Evolutionary conservation across 2,113 vertebrate genomes (phyloP).

Genomic region (Sylvia atricapilla): DNA sequence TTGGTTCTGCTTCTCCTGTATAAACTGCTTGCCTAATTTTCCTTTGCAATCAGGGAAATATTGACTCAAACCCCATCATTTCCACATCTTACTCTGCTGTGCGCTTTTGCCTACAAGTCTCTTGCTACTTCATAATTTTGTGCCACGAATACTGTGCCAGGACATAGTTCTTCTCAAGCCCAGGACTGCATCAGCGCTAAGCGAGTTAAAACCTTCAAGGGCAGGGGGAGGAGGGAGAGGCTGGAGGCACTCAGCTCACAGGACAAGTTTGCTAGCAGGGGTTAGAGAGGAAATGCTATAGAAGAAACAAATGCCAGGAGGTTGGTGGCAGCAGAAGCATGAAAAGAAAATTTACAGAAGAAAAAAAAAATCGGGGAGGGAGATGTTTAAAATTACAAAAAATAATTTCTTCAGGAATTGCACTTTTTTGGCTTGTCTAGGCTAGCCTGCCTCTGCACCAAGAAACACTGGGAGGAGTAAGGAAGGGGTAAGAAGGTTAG

Average conservation of each 20-base stretch:
- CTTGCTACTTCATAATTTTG: neutral
- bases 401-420: neutral
- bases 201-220: neutral
- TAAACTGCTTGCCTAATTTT: conserved; percentile 81
- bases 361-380: neutral
- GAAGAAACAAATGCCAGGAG: neutral
- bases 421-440: neutral
- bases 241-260: neutral
- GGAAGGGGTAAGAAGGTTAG: neutral
- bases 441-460: neutral
- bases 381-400: neutral
- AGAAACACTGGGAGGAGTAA: neutral
- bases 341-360: neutral
- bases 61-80: conserved; percentile 50
- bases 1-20: conserved; percentile 80
- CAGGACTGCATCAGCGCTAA: neutral
- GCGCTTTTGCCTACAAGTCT: neutral
- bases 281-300: neutral
- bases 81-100: conserved; percentile 32
- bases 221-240: neutral
- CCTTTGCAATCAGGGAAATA: conserved; percentile 74
- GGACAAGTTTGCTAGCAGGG: too few species aligned
- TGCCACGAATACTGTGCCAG: neutral
- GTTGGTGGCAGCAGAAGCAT: neutral
- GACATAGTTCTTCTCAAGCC: neutral